These are phyloP conservation scores for Hydrolagus affinis DNA, from an alignment of 2,113 vertebrate species.

Conservation along the genomic window DNA sequence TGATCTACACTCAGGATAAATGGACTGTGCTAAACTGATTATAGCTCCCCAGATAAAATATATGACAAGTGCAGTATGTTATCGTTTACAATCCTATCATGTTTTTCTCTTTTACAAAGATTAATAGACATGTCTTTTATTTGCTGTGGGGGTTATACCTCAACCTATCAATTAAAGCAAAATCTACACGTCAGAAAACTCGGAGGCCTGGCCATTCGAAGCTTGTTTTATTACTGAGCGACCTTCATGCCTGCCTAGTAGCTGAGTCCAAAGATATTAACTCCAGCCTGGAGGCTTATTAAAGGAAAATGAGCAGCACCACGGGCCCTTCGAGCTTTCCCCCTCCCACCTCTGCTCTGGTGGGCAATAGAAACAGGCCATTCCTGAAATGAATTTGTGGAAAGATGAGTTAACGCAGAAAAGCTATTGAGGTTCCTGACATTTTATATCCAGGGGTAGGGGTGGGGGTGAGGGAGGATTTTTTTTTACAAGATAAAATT, in stretches of 20 bases:
- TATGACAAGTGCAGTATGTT: neutral
- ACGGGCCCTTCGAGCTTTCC: neutral
- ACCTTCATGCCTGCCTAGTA: neutral
- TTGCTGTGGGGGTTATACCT: neutral
- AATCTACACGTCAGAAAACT: neutral
- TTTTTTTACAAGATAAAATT: too few relatives aligned
- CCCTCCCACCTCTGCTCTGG: too few relatives aligned
- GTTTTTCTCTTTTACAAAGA: slow-evolving; percentile 1
- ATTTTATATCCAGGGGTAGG: too few relatives aligned
- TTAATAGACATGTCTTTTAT: slow-evolving; percentile 17
- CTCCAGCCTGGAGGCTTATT: neutral
- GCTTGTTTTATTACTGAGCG: neutral
- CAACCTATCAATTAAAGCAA: neutral
- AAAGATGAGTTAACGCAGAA: too few relatives aligned
- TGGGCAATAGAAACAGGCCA: too few relatives aligned
- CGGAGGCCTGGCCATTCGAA: neutral
- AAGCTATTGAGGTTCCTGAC: too few relatives aligned
- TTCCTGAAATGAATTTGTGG: too few relatives aligned
- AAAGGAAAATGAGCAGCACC: neutral
- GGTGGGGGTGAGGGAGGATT: too few relatives aligned
- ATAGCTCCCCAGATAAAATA: slow-evolving; percentile 19
- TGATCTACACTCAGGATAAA: slow-evolving; percentile 28
- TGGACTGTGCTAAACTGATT: slow-evolving; percentile 21
- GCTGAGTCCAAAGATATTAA: neutral
- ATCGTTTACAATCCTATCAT: neutral